Conservation (phyloP, 2,888 invertebrate genomes). For the Theretra japonica region DNA sequence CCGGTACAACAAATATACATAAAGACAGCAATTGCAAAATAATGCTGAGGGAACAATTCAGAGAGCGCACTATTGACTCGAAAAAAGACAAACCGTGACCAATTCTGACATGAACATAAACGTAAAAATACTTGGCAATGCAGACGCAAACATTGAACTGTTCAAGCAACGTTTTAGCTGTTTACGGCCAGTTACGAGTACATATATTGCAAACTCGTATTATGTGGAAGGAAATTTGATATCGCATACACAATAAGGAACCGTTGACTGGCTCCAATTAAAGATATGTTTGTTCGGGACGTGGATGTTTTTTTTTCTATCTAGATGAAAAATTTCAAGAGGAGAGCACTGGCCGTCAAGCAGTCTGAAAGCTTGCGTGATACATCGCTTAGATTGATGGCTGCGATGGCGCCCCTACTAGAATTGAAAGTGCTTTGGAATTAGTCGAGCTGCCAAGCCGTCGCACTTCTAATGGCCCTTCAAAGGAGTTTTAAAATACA, state of each 20-base stretch:
- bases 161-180: conserved; percentile 16
- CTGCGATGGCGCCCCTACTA: conserved; percentile 38
- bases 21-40: conserved; percentile 71
- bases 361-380: conserved; percentile 41
- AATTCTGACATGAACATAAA: background rate
- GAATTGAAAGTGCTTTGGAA: conserved; percentile 41
- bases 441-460: conserved; percentile 39
- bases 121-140: background rate
- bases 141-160: background rate
- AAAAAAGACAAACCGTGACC: background rate
- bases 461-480: conserved; percentile 28
- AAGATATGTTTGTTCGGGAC: conserved; percentile 5
- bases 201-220: conserved; percentile 10
- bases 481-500: conserved; percentile 22
- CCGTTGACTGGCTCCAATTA: conserved; percentile 9
- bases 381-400: conserved; percentile 42
- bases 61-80: background rate
- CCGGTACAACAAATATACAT: conserved; percentile 69
- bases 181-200: conserved; percentile 14
- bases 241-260: conserved; percentile 12
- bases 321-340: conserved; percentile 31
- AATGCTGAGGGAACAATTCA: conserved; percentile 46
- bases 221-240: conserved; percentile 25
- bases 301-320: conserved; percentile 21
- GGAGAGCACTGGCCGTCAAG: conserved; percentile 32